A percentile compares a stretch with the other conserved stretches of the same genome.
Conservation (phyloP, 2,113 vertebrate genomes). For the Myocastor coypus region DNA sequence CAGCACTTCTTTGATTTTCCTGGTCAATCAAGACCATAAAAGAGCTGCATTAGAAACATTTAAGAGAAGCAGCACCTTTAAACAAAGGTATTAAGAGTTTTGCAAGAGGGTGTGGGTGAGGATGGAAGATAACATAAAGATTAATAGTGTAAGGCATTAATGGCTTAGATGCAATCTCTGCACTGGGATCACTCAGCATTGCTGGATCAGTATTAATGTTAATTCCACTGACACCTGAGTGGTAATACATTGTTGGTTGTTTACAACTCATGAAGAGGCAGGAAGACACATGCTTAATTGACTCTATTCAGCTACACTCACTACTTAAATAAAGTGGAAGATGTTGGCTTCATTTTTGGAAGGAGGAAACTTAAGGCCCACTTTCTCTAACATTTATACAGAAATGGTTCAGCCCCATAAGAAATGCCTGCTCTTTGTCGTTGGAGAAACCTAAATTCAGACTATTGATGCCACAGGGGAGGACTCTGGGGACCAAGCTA, state of each 20-base stretch:
- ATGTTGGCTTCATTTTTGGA: conserved; percentile 21
- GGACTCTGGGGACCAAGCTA: neutral
- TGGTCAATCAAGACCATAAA: neutral
- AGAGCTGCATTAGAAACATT: neutral
- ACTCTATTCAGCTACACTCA: neutral
- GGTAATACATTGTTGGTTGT: neutral
- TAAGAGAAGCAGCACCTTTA: conserved; percentile 33
- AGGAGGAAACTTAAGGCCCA: neutral
- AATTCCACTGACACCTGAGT: conserved; percentile 14
- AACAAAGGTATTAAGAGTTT: conserved; percentile 40
- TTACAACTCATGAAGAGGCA: conserved; percentile 7
- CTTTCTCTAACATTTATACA: neutral
- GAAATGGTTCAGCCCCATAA: neutral
- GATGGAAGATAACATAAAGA: neutral
- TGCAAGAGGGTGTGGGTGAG: neutral
- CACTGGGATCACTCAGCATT: neutral
- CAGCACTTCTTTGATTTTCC: neutral
- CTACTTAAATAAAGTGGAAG: neutral
- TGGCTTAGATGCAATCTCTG: neutral
- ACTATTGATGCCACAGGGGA: neutral
- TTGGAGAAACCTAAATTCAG: neutral
- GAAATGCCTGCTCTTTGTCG: neutral
- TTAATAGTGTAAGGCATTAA: neutral
- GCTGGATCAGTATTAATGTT: neutral
- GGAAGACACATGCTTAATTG: neutral